Base-by-base conservation (phyloP, 2,888 invertebrate genomes). In the Andrena dorsata region DNA sequence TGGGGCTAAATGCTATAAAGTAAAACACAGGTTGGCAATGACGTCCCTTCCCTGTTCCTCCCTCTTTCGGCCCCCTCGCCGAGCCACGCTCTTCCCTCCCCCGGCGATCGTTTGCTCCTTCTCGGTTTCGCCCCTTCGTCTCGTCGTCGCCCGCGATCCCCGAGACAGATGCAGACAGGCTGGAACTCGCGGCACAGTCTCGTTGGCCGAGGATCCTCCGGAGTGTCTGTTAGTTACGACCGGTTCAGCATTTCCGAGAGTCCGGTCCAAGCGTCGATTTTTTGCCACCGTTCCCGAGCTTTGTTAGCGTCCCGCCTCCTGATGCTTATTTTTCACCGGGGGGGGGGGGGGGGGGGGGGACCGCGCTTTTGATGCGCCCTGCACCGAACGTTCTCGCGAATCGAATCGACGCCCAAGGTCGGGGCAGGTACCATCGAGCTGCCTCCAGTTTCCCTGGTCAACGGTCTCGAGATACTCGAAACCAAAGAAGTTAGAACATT, bases 1-100 rank as follows among this genome's bases (percentile, higher is more conserved):
- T 91, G 86, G 81, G 89, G 87, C 90, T 93, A 92, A 93, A 93
- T 92, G 92, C 92, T 92, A 92, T 93, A 93, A 93, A 93, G 90
- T 92, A 92, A 93, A 94, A 91, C 90, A 93, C 92, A 92, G 93
- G 92, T 92, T 92, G 86, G 87, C 90, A 87, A 88, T 89, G 88
- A 82, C 8, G 35, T 23, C 13, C 72, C 73, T n/a, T 65, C 53
- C 58, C 74, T 35, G 61, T 51, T 51, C 79, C 65, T 35, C 66
- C 49, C 75, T 56, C 63, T 72, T 70, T 76, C 16, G 58, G 49
- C 41, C 56, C 53, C 58, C 66, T 64, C 74, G 47, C 23, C 2
- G 23, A 23, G 61, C 72, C 72, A 61, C 51, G 49, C 49, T 71
- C 10, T 71, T 61, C 35, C 63, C 47, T 58, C 41, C 71, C 77